Conservation (phyloP, 2,113 vertebrate genomes). For the Galeopterus variegatus region DNA sequence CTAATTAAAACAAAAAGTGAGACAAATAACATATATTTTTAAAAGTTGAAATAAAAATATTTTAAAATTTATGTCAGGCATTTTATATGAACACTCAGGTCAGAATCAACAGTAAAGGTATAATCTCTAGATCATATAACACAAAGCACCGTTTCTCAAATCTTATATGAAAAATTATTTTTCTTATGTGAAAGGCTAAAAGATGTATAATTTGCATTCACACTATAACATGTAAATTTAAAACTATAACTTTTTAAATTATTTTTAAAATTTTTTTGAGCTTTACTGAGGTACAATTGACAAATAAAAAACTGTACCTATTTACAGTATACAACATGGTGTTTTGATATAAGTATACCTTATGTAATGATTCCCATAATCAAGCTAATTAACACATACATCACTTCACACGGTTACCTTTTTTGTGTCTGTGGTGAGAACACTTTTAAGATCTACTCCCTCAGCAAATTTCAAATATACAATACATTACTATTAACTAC, state of each 20-base stretch:
- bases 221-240: background rate
- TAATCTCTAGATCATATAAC: constrained; percentile 41
- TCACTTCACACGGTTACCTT: too few species aligned
- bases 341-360: background rate
- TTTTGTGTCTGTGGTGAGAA: too few species aligned
- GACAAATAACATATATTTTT: constrained; percentile 45
- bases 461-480: too few species aligned
- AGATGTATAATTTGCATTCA: background rate
- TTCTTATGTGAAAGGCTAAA: constrained; percentile 16
- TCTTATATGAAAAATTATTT: background rate
- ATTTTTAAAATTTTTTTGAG: background rate
- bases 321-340: background rate
- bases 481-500: too few species aligned
- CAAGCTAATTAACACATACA: too few species aligned
- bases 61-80: constrained; percentile 11
- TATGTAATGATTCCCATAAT: too few species aligned
- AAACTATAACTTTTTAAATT: background rate
- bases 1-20: constrained; percentile 83
- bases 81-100: constrained; percentile 50
- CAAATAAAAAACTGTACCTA: background rate
- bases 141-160: constrained; percentile 60
- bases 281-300: background rate
- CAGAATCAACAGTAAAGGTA: constrained; percentile 43
- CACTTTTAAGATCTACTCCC: too few species aligned
- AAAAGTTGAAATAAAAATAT: constrained; percentile 59